Evolutionary conservation across 2,113 vertebrate genomes (phyloP).

Genomic region (Neofelis nebulosa): DNA sequence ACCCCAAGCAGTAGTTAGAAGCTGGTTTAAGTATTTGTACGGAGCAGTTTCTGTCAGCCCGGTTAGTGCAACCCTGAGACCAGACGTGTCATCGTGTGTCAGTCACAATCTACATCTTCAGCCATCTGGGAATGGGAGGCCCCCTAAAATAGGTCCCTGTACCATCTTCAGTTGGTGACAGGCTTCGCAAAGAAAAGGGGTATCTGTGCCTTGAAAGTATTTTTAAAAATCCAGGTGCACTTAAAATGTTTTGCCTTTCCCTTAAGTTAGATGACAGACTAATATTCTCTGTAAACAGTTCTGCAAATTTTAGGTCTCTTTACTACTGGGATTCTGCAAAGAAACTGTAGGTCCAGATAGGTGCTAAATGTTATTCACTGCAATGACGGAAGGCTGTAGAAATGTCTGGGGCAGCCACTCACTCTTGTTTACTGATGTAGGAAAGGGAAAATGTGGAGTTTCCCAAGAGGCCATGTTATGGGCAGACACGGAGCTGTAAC

Average conservation of each 20-base stretch:
- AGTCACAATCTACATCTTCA: accelerated
- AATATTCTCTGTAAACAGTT: too few species aligned
- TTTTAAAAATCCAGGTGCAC: accelerated
- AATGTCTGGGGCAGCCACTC: too few species aligned
- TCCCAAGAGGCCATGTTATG: not conserved
- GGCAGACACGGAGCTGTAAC: accelerated
- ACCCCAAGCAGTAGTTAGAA: not conserved
- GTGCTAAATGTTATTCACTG: not conserved
- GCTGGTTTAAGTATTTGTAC: accelerated
- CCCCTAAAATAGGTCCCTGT: not conserved
- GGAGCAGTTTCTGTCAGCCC: accelerated
- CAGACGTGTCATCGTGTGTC: accelerated
- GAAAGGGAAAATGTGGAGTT: accelerated
- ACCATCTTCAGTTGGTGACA: not conserved
- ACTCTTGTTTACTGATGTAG: too few species aligned
- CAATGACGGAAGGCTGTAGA: accelerated
- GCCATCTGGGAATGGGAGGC: accelerated
- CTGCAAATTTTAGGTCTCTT: not conserved
- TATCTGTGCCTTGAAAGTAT: not conserved
- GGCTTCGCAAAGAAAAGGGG: too few species aligned
- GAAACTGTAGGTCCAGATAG: not conserved
- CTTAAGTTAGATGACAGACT: not conserved
- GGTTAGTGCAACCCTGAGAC: not conserved
- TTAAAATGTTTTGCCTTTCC: not conserved
- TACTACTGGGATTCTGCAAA: not conserved